Percentiles rank a stretch among this genome's conserved stretches.
Evolutionary conservation across 1,140 invertebrate genomes (phyloP).

Genomic region (Muscidifurax raptorellus): DNA sequence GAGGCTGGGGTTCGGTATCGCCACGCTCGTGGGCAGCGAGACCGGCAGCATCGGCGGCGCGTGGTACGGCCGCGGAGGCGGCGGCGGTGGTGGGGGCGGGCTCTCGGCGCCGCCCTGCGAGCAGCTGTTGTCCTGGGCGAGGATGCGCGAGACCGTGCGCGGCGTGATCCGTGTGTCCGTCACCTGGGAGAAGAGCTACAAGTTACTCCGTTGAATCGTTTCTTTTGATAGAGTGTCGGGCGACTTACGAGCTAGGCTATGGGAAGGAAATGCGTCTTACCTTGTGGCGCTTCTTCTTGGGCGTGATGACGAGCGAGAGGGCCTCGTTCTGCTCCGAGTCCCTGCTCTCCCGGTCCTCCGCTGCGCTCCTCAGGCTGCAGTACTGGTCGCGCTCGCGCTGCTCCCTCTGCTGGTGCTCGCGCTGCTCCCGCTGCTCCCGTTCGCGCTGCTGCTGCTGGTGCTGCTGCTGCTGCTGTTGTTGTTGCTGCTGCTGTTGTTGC

Average conservation of each 20-base stretch:
- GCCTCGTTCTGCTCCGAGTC: conserved; percentile 94
- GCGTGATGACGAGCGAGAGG: conserved; percentile 92
- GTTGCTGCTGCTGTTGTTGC: conserved; percentile 66
- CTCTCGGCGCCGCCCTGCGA: conserved; percentile 74
- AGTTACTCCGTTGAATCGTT: conserved; percentile 51
- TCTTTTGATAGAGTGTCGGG: background rate
- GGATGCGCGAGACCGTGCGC: conserved; percentile 88
- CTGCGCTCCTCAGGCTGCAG: conserved; percentile 74
- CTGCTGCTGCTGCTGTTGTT: conserved; percentile 78
- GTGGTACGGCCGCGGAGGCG: conserved; percentile 81
- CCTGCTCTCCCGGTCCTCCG: conserved; percentile 79
- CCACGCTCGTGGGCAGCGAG: conserved; percentile 93
- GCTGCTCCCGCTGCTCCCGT: conserved; percentile 69
- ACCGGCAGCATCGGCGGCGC: conserved; percentile 89
- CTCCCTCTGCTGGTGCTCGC: conserved; percentile 72
- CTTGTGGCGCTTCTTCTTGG: conserved; percentile 97
- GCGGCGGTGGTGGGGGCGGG: conserved; percentile 80
- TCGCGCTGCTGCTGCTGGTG: conserved; percentile 78
- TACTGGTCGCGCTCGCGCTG: conserved; percentile 81
- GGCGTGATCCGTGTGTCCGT: conserved; percentile 97
- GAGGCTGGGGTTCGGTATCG: conserved; percentile 96
- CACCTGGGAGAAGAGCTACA: conserved; percentile 73
- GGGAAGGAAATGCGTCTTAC: conserved; percentile 65
- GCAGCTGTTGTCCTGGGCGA: conserved; percentile 86
- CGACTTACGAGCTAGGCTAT: background rate